These are phyloP conservation scores for Xestia xanthographa DNA, from an alignment of 2,888 invertebrate genomes.

Conservation along the genomic window DNA sequence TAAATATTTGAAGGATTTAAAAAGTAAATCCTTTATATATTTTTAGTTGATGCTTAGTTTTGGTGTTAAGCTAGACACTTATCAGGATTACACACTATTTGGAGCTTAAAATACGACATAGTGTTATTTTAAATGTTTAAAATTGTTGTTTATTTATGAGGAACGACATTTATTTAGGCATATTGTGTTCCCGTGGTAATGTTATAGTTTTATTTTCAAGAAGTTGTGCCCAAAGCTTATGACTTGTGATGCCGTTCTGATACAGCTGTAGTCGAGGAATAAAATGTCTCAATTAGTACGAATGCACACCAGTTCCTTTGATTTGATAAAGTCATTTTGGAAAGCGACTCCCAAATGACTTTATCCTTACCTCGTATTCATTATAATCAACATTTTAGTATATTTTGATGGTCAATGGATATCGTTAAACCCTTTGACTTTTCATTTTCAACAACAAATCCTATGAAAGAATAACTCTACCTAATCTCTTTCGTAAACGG, in stretches of 20 bases:
- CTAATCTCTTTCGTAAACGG: slow-evolving; percentile 6
- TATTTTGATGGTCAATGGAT: neutral
- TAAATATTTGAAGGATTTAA: slow-evolving; percentile 30
- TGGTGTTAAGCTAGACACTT: neutral
- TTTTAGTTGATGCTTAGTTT: slow-evolving; percentile 2
- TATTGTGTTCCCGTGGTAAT: too few relatives aligned
- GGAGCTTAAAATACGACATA: slow-evolving; percentile 21
- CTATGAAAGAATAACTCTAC: neutral
- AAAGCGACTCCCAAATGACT: slow-evolving; percentile 19
- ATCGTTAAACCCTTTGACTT: neutral
- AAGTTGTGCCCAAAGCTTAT: slow-evolving; percentile 2
- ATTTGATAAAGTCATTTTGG: slow-evolving; percentile 54
- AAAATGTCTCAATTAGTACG: slow-evolving; percentile 52
- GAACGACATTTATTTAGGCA: neutral
- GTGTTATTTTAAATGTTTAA: neutral
- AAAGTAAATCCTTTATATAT: slow-evolving; percentile 9
- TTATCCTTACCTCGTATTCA: neutral
- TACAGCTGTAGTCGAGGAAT: slow-evolving; percentile 49
- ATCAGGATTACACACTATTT: slow-evolving; percentile 54
- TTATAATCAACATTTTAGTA: neutral
- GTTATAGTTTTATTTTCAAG: neutral
- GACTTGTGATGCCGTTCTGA: slow-evolving; percentile 26
- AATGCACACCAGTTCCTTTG: slow-evolving; percentile 19
- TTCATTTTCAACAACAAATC: slow-evolving; percentile 2
- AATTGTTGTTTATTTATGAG: neutral